Percentiles rank a stretch among this genome's conserved stretches.
These are phyloP conservation scores for Drosophila pectinifera DNA, from an alignment of 1,140 invertebrate species.

Conservation along the genomic window DNA sequence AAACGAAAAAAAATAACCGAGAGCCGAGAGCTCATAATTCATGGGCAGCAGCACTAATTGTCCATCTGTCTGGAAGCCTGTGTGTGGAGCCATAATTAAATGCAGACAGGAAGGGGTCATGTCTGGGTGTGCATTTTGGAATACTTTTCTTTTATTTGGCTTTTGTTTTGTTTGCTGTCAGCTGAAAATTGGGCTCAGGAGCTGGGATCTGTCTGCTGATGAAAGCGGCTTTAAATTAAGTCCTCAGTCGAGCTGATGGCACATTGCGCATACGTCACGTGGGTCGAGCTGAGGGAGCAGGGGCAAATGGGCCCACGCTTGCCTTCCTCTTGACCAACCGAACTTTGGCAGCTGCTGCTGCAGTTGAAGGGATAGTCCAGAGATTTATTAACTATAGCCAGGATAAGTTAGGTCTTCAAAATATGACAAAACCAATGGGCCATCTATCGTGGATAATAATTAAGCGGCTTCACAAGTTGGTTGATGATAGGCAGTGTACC, in stretches of 20 bases:
- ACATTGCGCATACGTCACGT: conserved; percentile 55
- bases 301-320: neutral
- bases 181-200: conserved; percentile 20
- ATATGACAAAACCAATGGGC: conserved; percentile 21
- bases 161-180: conserved; percentile 28
- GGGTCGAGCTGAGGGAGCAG: neutral
- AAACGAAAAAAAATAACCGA: conserved; percentile 14
- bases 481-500: neutral
- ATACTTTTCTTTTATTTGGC: neutral
- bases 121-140: conserved; percentile 15
- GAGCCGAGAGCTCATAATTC: conserved; percentile 44
- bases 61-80: conserved; percentile 37
- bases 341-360: conserved; percentile 35
- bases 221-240: conserved; percentile 59
- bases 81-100: conserved; percentile 43
- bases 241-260: conserved; percentile 24
- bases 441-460: conserved; percentile 13
- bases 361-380: conserved; percentile 34
- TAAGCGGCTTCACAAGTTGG: conserved; percentile 5
- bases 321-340: conserved; percentile 19
- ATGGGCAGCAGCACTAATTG: conserved; percentile 52
- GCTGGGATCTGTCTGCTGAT: conserved; percentile 31
- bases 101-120: conserved; percentile 16
- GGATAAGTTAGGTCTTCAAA: conserved; percentile 10
- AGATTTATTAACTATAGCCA: conserved; percentile 36